Evolutionary conservation across 2,888 invertebrate genomes (phyloP), one percentile per base, ranked within the genome.

Genomic region (Cheilosia urbana): DNA sequence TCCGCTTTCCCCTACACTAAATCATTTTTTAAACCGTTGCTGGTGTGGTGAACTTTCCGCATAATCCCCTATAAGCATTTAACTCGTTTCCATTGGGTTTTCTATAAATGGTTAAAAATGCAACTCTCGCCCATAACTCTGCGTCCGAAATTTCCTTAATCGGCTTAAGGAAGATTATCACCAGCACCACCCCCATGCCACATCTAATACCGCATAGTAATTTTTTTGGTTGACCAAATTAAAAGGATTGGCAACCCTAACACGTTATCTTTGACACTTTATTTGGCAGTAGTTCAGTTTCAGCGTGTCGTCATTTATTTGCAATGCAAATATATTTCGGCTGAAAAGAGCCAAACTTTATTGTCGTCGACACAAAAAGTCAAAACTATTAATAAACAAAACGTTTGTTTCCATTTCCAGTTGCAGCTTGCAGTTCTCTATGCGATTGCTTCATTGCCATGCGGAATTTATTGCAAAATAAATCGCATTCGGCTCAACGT

Each of bases 381-480:
- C 37, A 45, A 45, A 0, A 47, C 65, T 55, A 63, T 73, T 63
- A 42, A 72, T 72, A 72, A 60, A 72, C 17, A 13, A n/a, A 63
- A 47, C 47, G 47, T 47, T 47, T 17, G n/a, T 47, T 17, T 55
- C 40, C 13, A 37, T 45, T 17, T 55, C 19, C 13, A 37, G 53
- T 60, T 27, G n/a, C n/a, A n/a, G n/a, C n/a, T 17, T 55, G 27
- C 13, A 37, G 53, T 60, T 27, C 2, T 24, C 15, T 42, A 9
- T 63, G 37, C 34, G 21, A 30, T 80, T 75, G 17, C 30, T 30
- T 30, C 37, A 47, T 51, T 65, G 65, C 45, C 80, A 72, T 60
- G 57, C 13, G 55, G 19, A 65, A 72, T 65, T 60, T 77, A 82
- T 82, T 30, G 65, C 34, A 6, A 53, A 73, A 63, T 45, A 45